These are phyloP conservation scores for Drosophila biarmipes DNA, from an alignment of 1,140 invertebrate genomes.

Conservation along the genomic window DNA sequence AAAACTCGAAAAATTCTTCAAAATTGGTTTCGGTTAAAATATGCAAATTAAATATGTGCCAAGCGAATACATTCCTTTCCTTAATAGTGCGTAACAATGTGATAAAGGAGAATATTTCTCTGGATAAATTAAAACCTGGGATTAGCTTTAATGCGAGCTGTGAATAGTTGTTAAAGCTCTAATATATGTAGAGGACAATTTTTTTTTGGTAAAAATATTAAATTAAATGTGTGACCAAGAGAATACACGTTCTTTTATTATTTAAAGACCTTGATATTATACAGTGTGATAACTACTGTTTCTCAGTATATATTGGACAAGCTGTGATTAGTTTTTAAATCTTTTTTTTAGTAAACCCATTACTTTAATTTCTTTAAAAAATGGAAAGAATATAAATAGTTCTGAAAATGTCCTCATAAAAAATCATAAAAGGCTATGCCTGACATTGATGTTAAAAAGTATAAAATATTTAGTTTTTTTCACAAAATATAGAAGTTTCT, in stretches of 20 bases:
- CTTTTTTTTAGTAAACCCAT: background rate
- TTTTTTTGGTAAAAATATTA: background rate
- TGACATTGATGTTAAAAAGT: no score
- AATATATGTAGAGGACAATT: background rate
- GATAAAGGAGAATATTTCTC: background rate
- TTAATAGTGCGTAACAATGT: background rate
- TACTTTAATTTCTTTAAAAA: no score
- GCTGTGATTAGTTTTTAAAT: background rate
- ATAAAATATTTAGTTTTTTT: no score
- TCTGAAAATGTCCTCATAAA: no score
- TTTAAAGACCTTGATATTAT: background rate
- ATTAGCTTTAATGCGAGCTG: background rate
- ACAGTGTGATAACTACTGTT: background rate
- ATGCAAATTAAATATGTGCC: slow-evolving; percentile 1
- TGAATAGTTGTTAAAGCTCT: background rate
- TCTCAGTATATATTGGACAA: background rate
- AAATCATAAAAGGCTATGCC: no score
- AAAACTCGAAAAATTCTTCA: background rate
- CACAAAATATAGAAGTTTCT: no score
- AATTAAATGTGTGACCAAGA: background rate
- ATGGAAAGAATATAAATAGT: no score
- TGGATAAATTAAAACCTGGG: background rate
- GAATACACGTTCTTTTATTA: background rate
- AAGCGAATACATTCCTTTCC: background rate
- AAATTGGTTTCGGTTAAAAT: background rate